Base-by-base conservation (phyloP, 2,888 invertebrate species). In the Thera obeliscata region DNA sequence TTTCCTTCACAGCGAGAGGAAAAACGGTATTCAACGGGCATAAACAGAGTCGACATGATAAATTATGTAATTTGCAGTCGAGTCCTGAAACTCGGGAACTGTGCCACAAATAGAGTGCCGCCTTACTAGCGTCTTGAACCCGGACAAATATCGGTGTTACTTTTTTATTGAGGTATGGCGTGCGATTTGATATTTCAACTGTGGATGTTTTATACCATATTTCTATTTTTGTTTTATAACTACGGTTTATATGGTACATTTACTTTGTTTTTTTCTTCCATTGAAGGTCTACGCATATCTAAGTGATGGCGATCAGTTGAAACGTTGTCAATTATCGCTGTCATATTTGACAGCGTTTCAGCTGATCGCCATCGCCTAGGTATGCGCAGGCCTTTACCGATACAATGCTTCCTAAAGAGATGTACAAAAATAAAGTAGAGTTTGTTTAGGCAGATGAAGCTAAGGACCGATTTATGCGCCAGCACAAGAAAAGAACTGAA, bases 1-100 rank as follows among this genome's bases (percentile, higher is more conserved):
- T 71, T 72, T 78, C 22, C 77, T 82, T 78, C 77, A 74, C 72
- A 74, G 72, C 69, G 69, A 71, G 71, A 76, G 78, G 76, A 77
- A 78, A 85, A 83, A 81, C 79, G 78, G 79, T 83, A 78, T 80
- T 82, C 82, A 81, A 77, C 78, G 78, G 78, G 77, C 82, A 81
- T 79, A 81, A 79, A 78, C 76, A 76, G 77, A 78, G 80, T 80
- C 81, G 80, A 81, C 81, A 81, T 87, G 87, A 88, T 87, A 88
- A 87, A 87, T 88, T 84, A 85, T 81, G 82, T 85, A 86, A 88
- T 88, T 87, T 87, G 83, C 82, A 82, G 82, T 78, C 78, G 76
- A 80, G 80, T 81, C 74, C 73, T 77, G 67, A 70, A 50, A 67
- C 74, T 72, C 70, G 75, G 66, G 73, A 74, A 70, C 74, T 77